Evolutionary conservation across 2,113 vertebrate genomes (phyloP).

Genomic region (Aphyosemion australe): DNA sequence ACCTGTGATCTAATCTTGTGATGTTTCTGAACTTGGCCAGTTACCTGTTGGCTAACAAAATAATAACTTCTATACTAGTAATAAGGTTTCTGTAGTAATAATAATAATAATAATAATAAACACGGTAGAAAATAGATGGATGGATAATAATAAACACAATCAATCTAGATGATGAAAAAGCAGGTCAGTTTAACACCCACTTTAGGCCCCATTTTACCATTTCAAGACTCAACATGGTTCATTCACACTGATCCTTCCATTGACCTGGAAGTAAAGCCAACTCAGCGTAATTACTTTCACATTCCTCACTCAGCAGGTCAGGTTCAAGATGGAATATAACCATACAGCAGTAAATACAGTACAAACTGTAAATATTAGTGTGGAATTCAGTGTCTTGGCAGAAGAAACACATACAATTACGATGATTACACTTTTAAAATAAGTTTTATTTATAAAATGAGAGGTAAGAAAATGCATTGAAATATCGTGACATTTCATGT

Average conservation of each 20-base stretch:
- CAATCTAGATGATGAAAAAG: slow-evolving; percentile 1
- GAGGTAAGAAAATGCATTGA: no score
- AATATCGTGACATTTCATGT: no score
- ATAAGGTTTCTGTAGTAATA: neutral
- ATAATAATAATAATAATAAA: slow-evolving; percentile 7
- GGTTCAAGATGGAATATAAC: slow-evolving; percentile 33
- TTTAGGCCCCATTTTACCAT: slow-evolving; percentile 10
- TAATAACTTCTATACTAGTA: slow-evolving; percentile 5
- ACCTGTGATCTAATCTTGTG: slow-evolving; percentile 46
- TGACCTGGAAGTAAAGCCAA: slow-evolving; percentile 52
- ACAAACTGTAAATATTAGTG: neutral
- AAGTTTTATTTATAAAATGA: neutral
- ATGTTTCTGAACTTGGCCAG: slow-evolving; percentile 20
- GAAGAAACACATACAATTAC: neutral
- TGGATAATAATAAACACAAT: slow-evolving; percentile 18
- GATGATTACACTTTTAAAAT: neutral
- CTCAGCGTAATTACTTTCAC: slow-evolving; percentile 47
- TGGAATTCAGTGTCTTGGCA: neutral
- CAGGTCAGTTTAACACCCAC: slow-evolving; percentile 2
- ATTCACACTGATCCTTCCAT: slow-evolving; percentile 32
- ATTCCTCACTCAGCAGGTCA: slow-evolving; percentile 60
- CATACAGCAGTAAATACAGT: neutral
- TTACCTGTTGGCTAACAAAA: slow-evolving; percentile 12
- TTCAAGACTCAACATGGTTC: slow-evolving; percentile 14
- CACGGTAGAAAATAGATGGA: neutral